Evolutionary conservation across 2,888 invertebrate species (phyloP), one percentile per base, ranked within the genome.

Genomic region (Lamellibrachia columna): DNA sequence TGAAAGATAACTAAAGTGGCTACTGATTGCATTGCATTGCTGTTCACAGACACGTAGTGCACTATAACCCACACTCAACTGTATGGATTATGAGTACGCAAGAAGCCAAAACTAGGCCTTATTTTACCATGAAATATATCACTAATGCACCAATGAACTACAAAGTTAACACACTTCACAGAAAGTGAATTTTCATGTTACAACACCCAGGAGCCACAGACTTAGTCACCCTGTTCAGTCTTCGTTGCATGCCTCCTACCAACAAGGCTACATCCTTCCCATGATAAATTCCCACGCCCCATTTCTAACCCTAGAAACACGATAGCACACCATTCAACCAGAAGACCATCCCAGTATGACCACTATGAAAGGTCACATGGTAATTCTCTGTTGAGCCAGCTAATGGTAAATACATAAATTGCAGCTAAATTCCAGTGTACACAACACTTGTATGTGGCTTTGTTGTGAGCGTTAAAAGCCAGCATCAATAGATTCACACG

Each of bases 361-460:
- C 75, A 75, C 22, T 75, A 75, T 15, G 15, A n/a, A 75, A 75
- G 75, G 75, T 75, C 75, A 75, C 75, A 22, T 75, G 75, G 75
- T 75, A 15, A 75, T 75, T 75, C 22, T 22, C 75, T 75, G 75
- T 22, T 7, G 40, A 75, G 75, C 22, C 22, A 75, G 75, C 75
- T 75, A 11, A 22, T 75, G 22, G 75, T 75, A 75, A 75, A 75
- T n/a, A 75, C 75, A 75, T 75, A 22, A 75, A 75, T 11, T 75
- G n/a, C 75, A 75, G 75, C 22, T 22, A 75, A 75, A 11, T 75
- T 75, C 75, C 75, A 75, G 75, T 75, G 75, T 75, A 75, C 75
- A 75, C 75, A 75, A 22, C 75, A 75, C n/a, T 75, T 75, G 75
- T 75, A 75, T 75, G 75, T n/a, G n/a, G 75, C 75, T 75, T 75